These are phyloP conservation scores for Castor canadensis DNA, from an alignment of 2,113 vertebrate species.

Conservation along the genomic window DNA sequence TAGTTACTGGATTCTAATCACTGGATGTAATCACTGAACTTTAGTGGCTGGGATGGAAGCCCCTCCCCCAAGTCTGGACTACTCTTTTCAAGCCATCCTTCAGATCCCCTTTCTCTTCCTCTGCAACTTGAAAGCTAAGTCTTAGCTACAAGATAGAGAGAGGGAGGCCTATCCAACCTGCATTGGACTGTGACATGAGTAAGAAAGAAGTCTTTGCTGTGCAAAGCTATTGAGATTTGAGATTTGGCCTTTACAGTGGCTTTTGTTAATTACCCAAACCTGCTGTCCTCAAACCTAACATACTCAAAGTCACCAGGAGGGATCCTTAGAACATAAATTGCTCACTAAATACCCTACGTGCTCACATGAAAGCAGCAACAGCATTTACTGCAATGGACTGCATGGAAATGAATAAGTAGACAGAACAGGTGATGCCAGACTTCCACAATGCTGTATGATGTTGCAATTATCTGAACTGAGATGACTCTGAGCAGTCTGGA, in stretches of 20 bases:
- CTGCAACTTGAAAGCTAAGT: not conserved
- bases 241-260: not conserved
- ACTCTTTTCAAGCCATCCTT: not conserved
- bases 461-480: not conserved
- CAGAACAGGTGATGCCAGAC: not conserved
- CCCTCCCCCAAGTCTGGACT: not conserved
- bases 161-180: not conserved
- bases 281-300: not conserved
- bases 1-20: not conserved
- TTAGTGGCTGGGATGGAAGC: not conserved
- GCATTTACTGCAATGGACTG: not conserved
- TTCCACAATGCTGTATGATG: not conserved
- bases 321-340: not conserved
- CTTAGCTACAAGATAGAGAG: not conserved
- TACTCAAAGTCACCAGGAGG: conserved; percentile 10
- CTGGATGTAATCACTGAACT: not conserved
- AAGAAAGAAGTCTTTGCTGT: not conserved
- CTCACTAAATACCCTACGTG: not conserved
- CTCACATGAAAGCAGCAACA: not conserved
- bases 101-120: not conserved
- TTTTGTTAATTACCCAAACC: not conserved
- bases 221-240: not conserved
- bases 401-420: not conserved
- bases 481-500: not conserved
- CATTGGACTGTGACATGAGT: not conserved